phyloP scores from a whole-genome alignment of 2,888 invertebrate genomes.

The Drosophila borealis region DNA sequence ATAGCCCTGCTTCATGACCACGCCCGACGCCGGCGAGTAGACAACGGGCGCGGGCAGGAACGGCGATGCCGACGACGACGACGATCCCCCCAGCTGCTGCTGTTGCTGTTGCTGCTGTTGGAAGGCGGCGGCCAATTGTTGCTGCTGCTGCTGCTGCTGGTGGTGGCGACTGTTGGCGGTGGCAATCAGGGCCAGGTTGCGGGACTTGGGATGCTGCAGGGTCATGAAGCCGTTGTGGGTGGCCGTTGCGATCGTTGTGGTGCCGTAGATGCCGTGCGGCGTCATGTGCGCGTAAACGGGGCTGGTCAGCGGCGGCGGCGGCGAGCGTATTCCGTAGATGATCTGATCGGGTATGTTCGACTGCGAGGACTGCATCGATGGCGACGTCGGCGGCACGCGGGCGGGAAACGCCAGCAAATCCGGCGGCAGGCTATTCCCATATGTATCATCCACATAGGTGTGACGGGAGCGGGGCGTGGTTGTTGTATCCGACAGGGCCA shows the following conservation, averaged over 20 bases:
- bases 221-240: slow-evolving; percentile 90
- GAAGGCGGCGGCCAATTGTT: slow-evolving; percentile 62
- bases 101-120: slow-evolving; percentile 82
- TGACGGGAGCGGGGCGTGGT: slow-evolving; percentile 85
- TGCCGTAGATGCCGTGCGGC: slow-evolving; percentile 87
- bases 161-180: slow-evolving; percentile 85
- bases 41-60: slow-evolving; percentile 90
- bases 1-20: slow-evolving; percentile 89
- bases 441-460: slow-evolving; percentile 85
- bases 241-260: slow-evolving; percentile 85
- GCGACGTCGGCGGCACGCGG: slow-evolving; percentile 88
- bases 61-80: slow-evolving; percentile 87
- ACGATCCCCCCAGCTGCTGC: slow-evolving; percentile 63
- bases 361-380: slow-evolving; percentile 91
- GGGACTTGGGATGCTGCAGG: slow-evolving; percentile 89
- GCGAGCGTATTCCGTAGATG: slow-evolving; percentile 80
- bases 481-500: slow-evolving; percentile 87
- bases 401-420: slow-evolving; percentile 92
- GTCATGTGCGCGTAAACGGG: slow-evolving; percentile 86
- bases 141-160: slow-evolving; percentile 84
- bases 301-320: slow-evolving; percentile 86
- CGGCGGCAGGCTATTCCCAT: slow-evolving; percentile 90
- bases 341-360: slow-evolving; percentile 89
- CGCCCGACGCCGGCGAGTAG: slow-evolving; percentile 85
- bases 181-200: slow-evolving; percentile 83